Base-by-base conservation (phyloP, 2,888 invertebrate species). In the Ornithoptera priamus region DNA sequence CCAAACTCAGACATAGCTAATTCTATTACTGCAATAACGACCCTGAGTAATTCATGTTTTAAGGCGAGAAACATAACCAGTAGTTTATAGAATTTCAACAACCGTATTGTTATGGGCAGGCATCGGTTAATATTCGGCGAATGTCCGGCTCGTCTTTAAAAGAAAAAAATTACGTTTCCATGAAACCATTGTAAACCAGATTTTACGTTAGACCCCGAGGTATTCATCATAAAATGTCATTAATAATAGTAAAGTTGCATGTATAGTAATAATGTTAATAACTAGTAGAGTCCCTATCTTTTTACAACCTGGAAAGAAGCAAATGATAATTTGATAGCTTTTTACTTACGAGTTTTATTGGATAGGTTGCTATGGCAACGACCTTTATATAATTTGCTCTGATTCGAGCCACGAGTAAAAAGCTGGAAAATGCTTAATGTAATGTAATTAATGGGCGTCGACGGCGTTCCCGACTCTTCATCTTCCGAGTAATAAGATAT, bases 391-490 rank as follows among this genome's bases (percentile, higher is more conserved):
- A 53, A 39, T 39, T 61, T 53, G 36, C 64, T 42, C 18, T 42
- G 64, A 15, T 59, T 68, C 62, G 53, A 65, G 50, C 62, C 66
- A 66, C 46, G 65, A 68, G 71, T 74, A 74, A 74, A 79, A 76
- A 77, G 76, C 76, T 81, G 77, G 75, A 78, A 75, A 77, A 81
- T 85, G 85, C 79, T 88, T 85, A 89, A 89, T 89, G 86, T 83
- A 75, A 79, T 80, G 87, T 84, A 80, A 87, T 87, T 89, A 89
- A 89, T 85, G 78, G 77, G 80, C 71, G 73, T 74, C 74, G 85
- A 80, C 87, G 83, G 83, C 65, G 85, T 72, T 70, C 78, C 81
- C 80, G 81, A 79, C 78, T 80, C 71, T 77, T 80, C 79, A 77
- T 82, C 80, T 85, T 85, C 81, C 80, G 78, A 79, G 77, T 84